Percentiles rank a stretch among this genome's conserved stretches.
Evolutionary conservation across 2,113 vertebrate genomes (phyloP).

Genomic region (Melozone crissalis): DNA sequence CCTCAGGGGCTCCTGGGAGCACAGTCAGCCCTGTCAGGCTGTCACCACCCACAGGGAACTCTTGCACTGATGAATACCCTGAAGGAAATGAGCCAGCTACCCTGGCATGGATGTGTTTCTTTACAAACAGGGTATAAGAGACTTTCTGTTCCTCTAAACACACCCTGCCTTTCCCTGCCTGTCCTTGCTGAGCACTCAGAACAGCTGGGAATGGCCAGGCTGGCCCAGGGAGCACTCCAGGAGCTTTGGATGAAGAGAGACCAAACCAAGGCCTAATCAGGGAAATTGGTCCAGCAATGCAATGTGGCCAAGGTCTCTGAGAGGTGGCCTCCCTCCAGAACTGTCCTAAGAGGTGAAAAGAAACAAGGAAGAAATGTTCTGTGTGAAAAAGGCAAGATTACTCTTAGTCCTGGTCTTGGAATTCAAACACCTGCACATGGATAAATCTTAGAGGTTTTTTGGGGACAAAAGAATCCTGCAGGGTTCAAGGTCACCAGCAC

Average conservation of each 20-base stretch:
- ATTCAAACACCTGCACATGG: neutral
- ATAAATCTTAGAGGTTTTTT: neutral
- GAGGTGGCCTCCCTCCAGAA: neutral
- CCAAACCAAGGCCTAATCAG: neutral
- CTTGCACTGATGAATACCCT: neutral
- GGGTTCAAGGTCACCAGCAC: neutral
- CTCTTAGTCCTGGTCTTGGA: neutral
- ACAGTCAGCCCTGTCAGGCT: neutral
- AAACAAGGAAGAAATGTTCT: neutral
- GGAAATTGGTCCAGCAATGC: neutral
- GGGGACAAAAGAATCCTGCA: neutral
- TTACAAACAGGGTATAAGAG: neutral
- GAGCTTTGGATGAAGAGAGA: neutral
- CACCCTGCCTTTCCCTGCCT: neutral
- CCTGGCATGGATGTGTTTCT: neutral
- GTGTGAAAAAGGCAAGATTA: neutral
- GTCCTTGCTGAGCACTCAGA: neutral
- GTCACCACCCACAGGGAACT: neutral
- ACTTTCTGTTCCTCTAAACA: neutral
- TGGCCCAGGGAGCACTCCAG: neutral
- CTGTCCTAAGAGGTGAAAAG: neutral
- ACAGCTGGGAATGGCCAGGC: neutral
- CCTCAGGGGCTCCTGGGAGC: neutral
- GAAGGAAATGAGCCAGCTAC: neutral
- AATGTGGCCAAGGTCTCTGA: neutral